Base-by-base conservation (phyloP, 2,113 vertebrate species). In the Bos indicus region DNA sequence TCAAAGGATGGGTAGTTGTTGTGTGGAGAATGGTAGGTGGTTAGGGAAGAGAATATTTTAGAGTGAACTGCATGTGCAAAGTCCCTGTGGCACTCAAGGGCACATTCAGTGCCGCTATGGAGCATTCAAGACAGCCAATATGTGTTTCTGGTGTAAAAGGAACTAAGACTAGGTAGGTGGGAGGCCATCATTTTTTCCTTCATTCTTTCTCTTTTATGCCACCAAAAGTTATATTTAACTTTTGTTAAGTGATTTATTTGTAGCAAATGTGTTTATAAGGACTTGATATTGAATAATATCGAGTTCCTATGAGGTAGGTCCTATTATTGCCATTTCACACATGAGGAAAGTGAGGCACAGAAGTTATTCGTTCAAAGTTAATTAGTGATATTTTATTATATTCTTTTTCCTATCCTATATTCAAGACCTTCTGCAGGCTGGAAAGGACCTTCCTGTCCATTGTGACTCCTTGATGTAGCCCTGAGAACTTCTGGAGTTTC, bases 311-410 rank as follows among this genome's bases (percentile, higher is more conserved):
- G 56, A 91, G 30, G 40, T 77, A 91, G 36, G 30, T 81, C 62
- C 77, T 56, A 26, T 86, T 83, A 81, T 30, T 90, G n/a, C 52
- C 71, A 43, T 74, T 86, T 96, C 67, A 96, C 54, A 95, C 67
- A 64, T 88, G 64, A 95, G 77, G 30, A 89, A 83, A 92, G 77
- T 43, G 33, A 97, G 23, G 54, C 40, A 54, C 62, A 92, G 62
- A 54, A 90, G 77, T 91, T 98, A 64, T 9, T 82, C 74, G 60
- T 89, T 96, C 71, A 94, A 43, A 92, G 60, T 67, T 96, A 21
- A 5, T 93, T 83, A 89, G 52, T 64, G 28, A 60, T 88, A n/a
- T 16, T 88, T 3, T 78, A 17, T 51, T 85, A 2, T 74, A 95
- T 23, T 85, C 62, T 95, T 94, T 36, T 92, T 88, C 43, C 17